phyloP scores from a whole-genome alignment of 2,797 vertebrate species.

The Helicolenus hilgendorfi region DNA sequence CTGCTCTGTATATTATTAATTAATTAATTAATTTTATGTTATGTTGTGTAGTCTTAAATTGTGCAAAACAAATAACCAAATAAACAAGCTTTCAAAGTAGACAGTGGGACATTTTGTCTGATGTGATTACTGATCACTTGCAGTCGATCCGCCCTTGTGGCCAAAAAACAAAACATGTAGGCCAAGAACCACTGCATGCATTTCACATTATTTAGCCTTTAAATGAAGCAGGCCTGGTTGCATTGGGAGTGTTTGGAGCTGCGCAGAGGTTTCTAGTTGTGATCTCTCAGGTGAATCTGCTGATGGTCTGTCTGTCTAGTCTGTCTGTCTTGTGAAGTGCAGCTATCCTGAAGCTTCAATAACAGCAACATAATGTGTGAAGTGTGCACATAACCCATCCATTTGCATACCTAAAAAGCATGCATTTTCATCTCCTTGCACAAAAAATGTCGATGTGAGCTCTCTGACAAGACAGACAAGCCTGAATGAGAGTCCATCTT shows the following conservation, averaged over 20 bases:
- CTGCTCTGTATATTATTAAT: too few relatives aligned
- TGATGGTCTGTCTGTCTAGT: constrained; percentile 76
- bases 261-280: constrained; percentile 54
- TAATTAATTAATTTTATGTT: accelerated
- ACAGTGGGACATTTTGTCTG: constrained; percentile 80
- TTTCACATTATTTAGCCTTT: constrained; percentile 5
- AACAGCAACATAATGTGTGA: constrained; percentile 17
- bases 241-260: too few relatives aligned
- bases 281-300: constrained; percentile 90
- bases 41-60: too few relatives aligned
- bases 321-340: constrained; percentile 11
- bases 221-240: constrained; percentile 15
- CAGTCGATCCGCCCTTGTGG: constrained; percentile 70
- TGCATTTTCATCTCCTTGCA: constrained; percentile 92
- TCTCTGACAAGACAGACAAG: constrained; percentile 95
- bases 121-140: constrained; percentile 67
- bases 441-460: constrained; percentile 93
- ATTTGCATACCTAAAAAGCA: constrained; percentile 3
- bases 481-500: constrained; percentile 97
- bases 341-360: constrained; percentile 29
- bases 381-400: background rate
- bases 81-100: constrained; percentile 41
- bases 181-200: constrained; percentile 66
- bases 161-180: constrained; percentile 65
- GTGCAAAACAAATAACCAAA: too few relatives aligned